Evolutionary conservation across 2,113 vertebrate species (phyloP).

Genomic region (Equus przewalskii): DNA sequence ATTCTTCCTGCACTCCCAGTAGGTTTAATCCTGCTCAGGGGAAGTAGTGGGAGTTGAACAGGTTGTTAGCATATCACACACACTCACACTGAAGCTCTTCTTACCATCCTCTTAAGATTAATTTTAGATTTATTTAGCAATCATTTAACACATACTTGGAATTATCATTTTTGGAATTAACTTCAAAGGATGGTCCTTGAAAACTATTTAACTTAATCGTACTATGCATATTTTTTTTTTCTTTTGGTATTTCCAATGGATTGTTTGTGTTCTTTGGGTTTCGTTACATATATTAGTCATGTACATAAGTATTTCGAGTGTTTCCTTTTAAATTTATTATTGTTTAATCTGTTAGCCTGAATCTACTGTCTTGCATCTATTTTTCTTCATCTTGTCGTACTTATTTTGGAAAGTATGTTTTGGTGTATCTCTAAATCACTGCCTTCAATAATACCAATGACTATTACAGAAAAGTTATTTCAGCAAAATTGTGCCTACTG

Average conservation of each 20-base stretch:
- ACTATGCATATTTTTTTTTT: neutral
- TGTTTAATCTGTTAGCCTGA: neutral
- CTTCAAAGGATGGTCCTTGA: neutral
- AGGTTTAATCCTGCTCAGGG: neutral
- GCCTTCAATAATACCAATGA: neutral
- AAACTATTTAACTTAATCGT: neutral
- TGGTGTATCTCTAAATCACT: neutral
- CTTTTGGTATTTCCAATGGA: neutral
- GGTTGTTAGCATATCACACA: neutral
- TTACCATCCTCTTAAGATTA: neutral
- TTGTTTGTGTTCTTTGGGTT: neutral
- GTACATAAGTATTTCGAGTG: neutral
- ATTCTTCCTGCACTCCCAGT: neutral
- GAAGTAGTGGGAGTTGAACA: neutral
- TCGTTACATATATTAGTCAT: neutral
- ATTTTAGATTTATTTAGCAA: neutral
- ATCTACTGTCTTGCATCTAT: neutral
- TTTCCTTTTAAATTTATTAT: neutral
- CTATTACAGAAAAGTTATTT: slow-evolving; percentile 26
- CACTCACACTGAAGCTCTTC: neutral
- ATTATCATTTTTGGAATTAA: neutral
- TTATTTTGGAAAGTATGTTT: slow-evolving; percentile 40
- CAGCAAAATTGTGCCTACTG: neutral
- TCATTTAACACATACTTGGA: neutral
- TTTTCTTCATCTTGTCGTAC: neutral